A percentile compares a stretch with the other conserved stretches of the same genome.
Conservation (phyloP, 2,797 vertebrate genomes). For the Ibycter americanus region DNA sequence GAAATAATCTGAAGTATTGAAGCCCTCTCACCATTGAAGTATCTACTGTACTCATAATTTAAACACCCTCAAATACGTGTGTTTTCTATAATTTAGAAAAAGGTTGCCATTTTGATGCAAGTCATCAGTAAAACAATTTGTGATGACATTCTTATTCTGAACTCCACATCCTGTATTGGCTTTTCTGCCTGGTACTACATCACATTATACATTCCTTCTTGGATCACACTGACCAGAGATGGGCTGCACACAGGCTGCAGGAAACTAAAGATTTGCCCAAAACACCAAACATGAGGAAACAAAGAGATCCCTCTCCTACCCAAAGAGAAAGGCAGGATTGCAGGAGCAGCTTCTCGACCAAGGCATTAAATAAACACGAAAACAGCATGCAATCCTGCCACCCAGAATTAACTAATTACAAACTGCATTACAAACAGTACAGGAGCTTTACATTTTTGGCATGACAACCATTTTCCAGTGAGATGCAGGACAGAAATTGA, state of each 20-base stretch:
- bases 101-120: not conserved
- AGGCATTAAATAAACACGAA: not conserved
- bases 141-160: not conserved
- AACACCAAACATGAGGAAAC: not conserved
- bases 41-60: not conserved
- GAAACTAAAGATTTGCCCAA: not conserved
- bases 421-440: not conserved
- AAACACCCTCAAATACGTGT: not conserved
- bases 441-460: not conserved
- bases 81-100: not conserved
- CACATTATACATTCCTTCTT: accelerated
- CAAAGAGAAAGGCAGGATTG: not conserved
- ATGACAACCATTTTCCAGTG: not conserved
- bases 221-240: not conserved
- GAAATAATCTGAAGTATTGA: not conserved
- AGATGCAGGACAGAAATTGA: not conserved
- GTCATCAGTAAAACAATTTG: not conserved
- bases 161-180: not conserved
- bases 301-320: not conserved
- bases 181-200: not conserved
- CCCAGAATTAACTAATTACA: not conserved
- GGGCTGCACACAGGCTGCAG: not conserved
- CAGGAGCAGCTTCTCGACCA: not conserved
- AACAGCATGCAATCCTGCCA: not conserved
- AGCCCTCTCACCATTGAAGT: not conserved